A percentile compares a stretch with the other conserved stretches of the same genome.
These are phyloP conservation scores for Stomorhina lunata DNA, from an alignment of 2,888 invertebrate species.

Conservation along the genomic window DNA sequence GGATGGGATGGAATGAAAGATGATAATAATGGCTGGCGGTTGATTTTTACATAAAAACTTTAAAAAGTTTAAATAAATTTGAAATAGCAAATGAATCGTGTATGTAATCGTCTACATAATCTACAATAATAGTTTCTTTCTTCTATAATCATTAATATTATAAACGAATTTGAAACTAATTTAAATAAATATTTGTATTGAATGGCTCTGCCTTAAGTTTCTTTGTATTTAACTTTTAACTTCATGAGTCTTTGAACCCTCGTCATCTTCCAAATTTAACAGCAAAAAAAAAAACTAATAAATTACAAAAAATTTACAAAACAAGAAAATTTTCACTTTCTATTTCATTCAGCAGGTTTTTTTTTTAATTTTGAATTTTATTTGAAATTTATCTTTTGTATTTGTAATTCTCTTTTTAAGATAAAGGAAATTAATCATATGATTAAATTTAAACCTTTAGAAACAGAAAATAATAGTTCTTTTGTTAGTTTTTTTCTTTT, in stretches of 20 bases:
- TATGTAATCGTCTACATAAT: background rate
- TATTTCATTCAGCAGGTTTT: constrained; percentile 36
- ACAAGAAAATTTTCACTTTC: constrained; percentile 39
- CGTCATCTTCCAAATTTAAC: background rate
- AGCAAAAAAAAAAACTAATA: background rate
- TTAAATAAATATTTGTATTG: constrained; percentile 33
- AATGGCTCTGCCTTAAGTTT: no score
- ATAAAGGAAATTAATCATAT: constrained; percentile 26
- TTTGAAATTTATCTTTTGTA: background rate
- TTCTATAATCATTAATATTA: background rate
- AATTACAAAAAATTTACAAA: background rate
- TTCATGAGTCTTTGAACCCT: background rate
- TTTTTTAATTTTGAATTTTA: background rate
- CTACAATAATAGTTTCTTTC: background rate
- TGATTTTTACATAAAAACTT: background rate
- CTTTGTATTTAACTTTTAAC: background rate
- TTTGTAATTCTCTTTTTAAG: background rate
- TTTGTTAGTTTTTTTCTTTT: constrained; percentile 20
- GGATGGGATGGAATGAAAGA: no score
- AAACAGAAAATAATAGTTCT: constrained; percentile 29
- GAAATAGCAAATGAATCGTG: background rate
- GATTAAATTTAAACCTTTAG: no score
- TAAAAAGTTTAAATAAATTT: no score
- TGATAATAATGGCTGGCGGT: background rate
- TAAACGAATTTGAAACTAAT: constrained; percentile 20